A percentile compares a stretch with the other conserved stretches of the same genome.
These are phyloP conservation scores for Drosophila anomalata DNA, from an alignment of 2,888 invertebrate genomes.

Conservation along the genomic window DNA sequence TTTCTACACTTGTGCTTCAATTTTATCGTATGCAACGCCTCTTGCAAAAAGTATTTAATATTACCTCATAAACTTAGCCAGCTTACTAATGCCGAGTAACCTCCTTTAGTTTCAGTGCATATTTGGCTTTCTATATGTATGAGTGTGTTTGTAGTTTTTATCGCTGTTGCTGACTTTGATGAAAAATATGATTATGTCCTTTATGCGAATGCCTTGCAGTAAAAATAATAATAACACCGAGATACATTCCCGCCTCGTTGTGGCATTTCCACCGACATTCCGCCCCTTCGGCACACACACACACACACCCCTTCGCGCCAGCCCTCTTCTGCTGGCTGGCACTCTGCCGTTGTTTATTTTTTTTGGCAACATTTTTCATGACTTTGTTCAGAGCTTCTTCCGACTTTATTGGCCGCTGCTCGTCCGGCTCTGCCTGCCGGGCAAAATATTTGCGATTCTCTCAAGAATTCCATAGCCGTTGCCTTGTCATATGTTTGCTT, in stretches of 20 bases:
- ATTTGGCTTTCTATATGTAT: constrained; percentile 12
- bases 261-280: constrained; percentile 37
- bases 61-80: too few relatives aligned
- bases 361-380: constrained; percentile 74
- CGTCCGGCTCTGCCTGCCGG: constrained; percentile 53
- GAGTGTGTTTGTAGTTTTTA: constrained; percentile 49
- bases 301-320: constrained; percentile 1
- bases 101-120: constrained; percentile 2
- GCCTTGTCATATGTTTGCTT: constrained; percentile 72
- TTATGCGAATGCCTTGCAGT: constrained; percentile 79
- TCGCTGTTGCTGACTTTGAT: constrained; percentile 66
- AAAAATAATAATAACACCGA: constrained; percentile 77
- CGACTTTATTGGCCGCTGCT: constrained; percentile 68
- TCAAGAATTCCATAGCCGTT: constrained; percentile 32
- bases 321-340: constrained; percentile 11
- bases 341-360: constrained; percentile 35
- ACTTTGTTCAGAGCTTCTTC: constrained; percentile 63
- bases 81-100: neutral
- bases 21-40: too few relatives aligned
- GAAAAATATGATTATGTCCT: constrained; percentile 79
- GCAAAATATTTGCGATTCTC: constrained; percentile 32
- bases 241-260: constrained; percentile 55
- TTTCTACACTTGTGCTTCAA: neutral
- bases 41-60: too few relatives aligned
- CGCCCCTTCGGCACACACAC: constrained; percentile 23